Base-by-base conservation (phyloP, 2,888 invertebrate genomes). In the Gymnosoma rotundatum region DNA sequence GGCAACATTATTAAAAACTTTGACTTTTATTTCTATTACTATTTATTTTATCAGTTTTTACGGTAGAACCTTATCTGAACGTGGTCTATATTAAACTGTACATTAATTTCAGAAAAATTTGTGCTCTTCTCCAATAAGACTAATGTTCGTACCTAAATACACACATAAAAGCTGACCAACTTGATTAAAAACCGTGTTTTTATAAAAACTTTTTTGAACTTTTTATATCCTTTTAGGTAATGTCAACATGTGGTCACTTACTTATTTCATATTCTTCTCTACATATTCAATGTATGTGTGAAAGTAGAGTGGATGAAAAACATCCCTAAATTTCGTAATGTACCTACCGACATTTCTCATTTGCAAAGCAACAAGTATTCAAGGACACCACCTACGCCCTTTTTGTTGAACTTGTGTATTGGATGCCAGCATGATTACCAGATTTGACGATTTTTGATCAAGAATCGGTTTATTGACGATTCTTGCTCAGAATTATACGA, bases 291-390 rank as follows among this genome's bases (percentile, higher is more conserved):
- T 12, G 7, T 42, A 42, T 42, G 12, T 42, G 2, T 12, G 32
- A 8, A 32, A 32, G 12, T 42, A 12, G 42, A 42, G 42, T 12
- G 4, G 12, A 42, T 12, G 12, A 12, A 42, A 42, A 42, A 10
- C 21, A 12, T 48, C 0, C 1, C 21, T 73, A 12, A 42, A 20
- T 18, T 52, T 18, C 54, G 45, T n/a, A 6, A 48, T 48, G 16
- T 48, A 48, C 1, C 42, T 48, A 48, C 10, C 42, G 48, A 67
- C 9, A 5, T 25, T 25, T 58, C 56, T 66, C 72, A 45, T 67
- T 2, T 5, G 18, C 20, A 9, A 73, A 67, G 83, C 83, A 83
- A 83, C 83, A 83, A 83, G 83, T 83, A 73, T 67, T 76, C 83
- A 83, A 76, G 72, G 80, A 18, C 75, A 45, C 67, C 80, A 76